Base-by-base conservation (phyloP, 2,888 invertebrate genomes). In the Hirtodrosophila trivittata region DNA sequence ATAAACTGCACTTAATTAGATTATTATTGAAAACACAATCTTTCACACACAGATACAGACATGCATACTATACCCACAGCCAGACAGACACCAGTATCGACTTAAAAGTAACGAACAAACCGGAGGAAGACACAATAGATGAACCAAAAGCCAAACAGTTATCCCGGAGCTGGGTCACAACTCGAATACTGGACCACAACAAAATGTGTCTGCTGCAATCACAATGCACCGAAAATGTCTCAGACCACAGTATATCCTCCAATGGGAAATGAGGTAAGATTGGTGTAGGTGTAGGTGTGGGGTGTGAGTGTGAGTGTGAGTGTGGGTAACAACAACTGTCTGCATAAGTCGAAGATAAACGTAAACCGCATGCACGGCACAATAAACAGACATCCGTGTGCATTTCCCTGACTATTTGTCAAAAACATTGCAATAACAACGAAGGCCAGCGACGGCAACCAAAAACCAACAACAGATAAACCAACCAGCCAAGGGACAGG, bases 341-440 rank as follows among this genome's bases (percentile, higher is more conserved):
- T 83, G 80, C 84, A 77, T 83, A 81, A 76, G 85, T 85, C 78
- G 77, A 75, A 82, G 85, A 82, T 85, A 82, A 85, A 82, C 80
- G 83, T 73, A 85, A 80, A 85, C 82, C 85, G 75, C 85, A 82
- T 77, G 80, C 85, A 82, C 80, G 85, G 80, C 80, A 82, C 82
- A 85, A 85, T 82, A 82, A 82, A 82, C 82, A 82, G 82, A 83
- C 82, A 82, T 82, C 82, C 85, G 82, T 82, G 85, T 85, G 82
- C 85, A 82, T 85, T 82, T 82, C 85, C 82, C 77, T 82, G 77
- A 85, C 82, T 82, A 82, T 82, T 82, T 82, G 82, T 82, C 82
- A 82, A 82, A 82, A 82, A 82, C 82, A 82, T 78, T 85, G 83
- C 80, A 77, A 80, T 80, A 84, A 80, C 83, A 80, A 80, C 80